These are phyloP conservation scores for Sclerurus mexicanus DNA, from an alignment of 2,113 vertebrate genomes.

Conservation along the genomic window DNA sequence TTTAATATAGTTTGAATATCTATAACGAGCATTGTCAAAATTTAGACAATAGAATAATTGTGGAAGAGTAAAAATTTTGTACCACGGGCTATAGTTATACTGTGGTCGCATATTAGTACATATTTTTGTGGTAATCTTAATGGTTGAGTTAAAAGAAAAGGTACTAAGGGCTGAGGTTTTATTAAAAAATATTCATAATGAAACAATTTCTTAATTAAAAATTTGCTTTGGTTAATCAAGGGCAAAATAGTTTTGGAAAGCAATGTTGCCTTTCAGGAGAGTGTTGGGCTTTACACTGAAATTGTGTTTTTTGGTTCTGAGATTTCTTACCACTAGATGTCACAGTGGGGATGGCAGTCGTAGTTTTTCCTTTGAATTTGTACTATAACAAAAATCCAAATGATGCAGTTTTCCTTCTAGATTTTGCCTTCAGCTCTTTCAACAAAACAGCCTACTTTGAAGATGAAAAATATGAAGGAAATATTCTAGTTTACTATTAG, in stretches of 20 bases:
- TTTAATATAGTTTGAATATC: not conserved
- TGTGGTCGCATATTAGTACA: not conserved
- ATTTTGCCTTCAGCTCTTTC: not conserved
- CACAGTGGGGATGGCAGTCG: not conserved
- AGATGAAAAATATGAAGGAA: not conserved
- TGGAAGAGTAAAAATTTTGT: not conserved
- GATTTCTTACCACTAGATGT: slow-evolving; percentile 54
- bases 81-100: not conserved
- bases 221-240: not conserved
- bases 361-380: not conserved
- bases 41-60: not conserved
- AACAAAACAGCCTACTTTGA: not conserved
- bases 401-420: not conserved
- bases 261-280: not conserved
- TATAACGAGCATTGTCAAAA: not conserved
- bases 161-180: not conserved
- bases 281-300: not conserved
- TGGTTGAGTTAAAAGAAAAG: not conserved
- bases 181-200: fast-evolving
- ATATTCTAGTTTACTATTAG: not conserved
- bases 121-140: not conserved
- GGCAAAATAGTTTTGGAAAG: not conserved
- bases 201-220: not conserved
- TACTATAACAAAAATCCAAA: not conserved
- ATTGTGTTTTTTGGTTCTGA: not conserved